Base-by-base conservation (phyloP, 2,113 vertebrate genomes). In the Mus spicilegus region DNA sequence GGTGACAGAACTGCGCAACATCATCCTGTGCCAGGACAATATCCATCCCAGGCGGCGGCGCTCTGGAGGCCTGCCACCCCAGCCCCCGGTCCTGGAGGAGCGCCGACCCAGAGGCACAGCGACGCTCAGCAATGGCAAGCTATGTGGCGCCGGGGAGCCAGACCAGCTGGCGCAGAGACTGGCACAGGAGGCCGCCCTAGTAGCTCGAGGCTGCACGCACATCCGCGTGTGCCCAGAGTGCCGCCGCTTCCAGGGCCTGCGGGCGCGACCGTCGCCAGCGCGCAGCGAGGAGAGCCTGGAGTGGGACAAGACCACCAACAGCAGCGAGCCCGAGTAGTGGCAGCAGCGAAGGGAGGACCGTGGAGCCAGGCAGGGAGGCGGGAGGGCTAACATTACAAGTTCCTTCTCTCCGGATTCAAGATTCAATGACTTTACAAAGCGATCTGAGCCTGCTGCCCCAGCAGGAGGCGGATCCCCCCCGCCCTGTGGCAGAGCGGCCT, bases 191-290 rank as follows among this genome's bases (percentile, higher is more conserved):
- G 99, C 99, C 0, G 99, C 99, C 73, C 97, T 99, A 97, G 99
- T 99, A 0, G 99, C 99, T 4, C 98, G 99, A 12, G 99, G 99
- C 7, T 99, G 99, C 98, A 99, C 99, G 9, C 99, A 99, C 98
- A 99, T 99, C 96, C 99, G 99, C 0, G 99, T 99, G 94, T 99
- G 99, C 97, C 99, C 99, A 0, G 99, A 99, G 98, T 99, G 99
- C 96, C 99, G 99, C 94, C 98, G 99, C 58, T 99, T 99, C 98
- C 99, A 99, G 98, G 99, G 99, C 61, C 99, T 99, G 4, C 98
- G 99, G 73, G 98, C 99, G 4, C 99, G 99, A n/a, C 99, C 99
- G 36, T 98, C 98, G 0, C 98, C 98, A 0, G 98, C 99, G 0
- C 99, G 98, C 95, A 99, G 99, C 58, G 99, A 99, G 65, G 99